phyloP scores from a whole-genome alignment of 2,888 invertebrate genomes.

The Ametastegia equiseti region DNA sequence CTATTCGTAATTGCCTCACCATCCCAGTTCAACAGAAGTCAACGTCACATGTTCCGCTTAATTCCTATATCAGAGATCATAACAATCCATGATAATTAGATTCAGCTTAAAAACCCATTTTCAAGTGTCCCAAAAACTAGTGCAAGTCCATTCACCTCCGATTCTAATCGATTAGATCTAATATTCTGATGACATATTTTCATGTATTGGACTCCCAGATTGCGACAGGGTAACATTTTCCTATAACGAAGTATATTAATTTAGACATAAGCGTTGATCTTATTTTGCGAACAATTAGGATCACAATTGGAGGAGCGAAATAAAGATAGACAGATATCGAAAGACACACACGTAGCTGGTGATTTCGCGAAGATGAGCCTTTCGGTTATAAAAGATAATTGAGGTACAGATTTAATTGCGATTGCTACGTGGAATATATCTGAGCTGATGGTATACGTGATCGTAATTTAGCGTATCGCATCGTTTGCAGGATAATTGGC shows the following conservation, averaged over 20 bases:
- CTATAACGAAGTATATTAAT: not conserved
- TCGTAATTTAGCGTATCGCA: not conserved
- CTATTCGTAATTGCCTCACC: not conserved
- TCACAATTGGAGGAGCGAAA: too few relatives aligned
- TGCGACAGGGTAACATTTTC: not conserved
- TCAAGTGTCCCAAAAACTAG: not conserved
- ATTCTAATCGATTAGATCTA: not conserved
- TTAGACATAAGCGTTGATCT: too few relatives aligned
- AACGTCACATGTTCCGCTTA: too few relatives aligned
- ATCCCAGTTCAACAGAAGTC: not conserved
- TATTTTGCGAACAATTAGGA: too few relatives aligned
- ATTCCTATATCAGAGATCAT: not conserved
- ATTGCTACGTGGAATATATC: not conserved
- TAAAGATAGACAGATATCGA: not conserved
- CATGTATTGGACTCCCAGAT: not conserved
- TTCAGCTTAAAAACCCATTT: not conserved
- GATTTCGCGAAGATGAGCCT: not conserved
- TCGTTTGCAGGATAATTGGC: constrained; percentile 12
- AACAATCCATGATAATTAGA: not conserved
- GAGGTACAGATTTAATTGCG: constrained; percentile 3
- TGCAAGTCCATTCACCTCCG: not conserved
- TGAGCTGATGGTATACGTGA: constrained; percentile 7
- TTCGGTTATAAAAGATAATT: constrained; percentile 7
- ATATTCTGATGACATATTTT: not conserved
- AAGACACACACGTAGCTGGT: not conserved